A percentile compares a stretch with the other conserved stretches of the same genome.
Evolutionary conservation across 2,113 vertebrate genomes (phyloP).

Genomic region (Taxidea taxus): DNA sequence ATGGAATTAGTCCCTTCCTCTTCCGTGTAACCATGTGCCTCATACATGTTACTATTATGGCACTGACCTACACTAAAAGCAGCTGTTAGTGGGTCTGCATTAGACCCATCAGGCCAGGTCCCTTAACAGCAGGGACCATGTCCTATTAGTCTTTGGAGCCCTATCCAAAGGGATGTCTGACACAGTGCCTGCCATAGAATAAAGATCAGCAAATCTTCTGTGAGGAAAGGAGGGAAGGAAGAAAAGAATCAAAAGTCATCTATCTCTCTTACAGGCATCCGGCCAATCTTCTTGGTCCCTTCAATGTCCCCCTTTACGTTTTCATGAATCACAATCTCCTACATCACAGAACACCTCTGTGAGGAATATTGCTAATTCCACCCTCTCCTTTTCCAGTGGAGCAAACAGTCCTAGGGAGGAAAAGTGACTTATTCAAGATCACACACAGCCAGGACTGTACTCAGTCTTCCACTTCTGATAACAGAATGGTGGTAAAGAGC

Average conservation of each 20-base stretch:
- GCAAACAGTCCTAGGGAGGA: not conserved
- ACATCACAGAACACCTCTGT: not conserved
- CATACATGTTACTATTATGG: not conserved
- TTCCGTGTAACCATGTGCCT: not conserved
- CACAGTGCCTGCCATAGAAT: not conserved
- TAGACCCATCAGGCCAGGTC: not conserved
- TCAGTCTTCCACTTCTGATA: not conserved
- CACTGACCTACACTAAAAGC: not conserved
- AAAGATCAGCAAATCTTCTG: slow-evolving; percentile 13
- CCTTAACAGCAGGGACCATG: not conserved
- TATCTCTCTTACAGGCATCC: not conserved
- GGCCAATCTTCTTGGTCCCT: not conserved
- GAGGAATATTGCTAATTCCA: not conserved
- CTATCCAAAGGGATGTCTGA: not conserved
- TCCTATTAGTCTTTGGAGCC: slow-evolving; percentile 13
- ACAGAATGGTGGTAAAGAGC: not conserved
- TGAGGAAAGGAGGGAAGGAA: not conserved
- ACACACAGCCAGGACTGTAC: not conserved
- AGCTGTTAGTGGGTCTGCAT: not conserved
- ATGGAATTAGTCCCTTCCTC: not conserved
- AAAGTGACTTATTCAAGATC: not conserved
- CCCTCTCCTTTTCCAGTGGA: not conserved
- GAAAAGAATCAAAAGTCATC: not conserved
- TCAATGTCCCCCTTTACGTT: not conserved
- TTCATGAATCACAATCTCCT: not conserved